Percentiles rank a stretch among this genome's conserved stretches.
phyloP scores from a whole-genome alignment of 1,140 invertebrate species.

The Leptestheria dahalacensis region DNA sequence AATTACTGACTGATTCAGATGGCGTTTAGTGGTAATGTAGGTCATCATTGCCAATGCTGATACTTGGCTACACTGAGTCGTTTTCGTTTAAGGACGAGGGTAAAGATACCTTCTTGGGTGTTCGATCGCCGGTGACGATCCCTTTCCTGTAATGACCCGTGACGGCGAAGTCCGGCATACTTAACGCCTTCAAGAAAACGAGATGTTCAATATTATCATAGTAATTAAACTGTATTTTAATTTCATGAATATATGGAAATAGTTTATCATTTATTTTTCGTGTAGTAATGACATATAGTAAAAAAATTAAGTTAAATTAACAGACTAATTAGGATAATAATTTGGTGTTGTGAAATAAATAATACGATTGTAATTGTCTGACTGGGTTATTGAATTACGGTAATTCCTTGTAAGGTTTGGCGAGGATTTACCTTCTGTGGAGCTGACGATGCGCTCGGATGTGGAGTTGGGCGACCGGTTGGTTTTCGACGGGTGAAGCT shows the following conservation, averaged over 20 bases:
- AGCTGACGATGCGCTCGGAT: background rate
- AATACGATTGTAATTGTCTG: no score
- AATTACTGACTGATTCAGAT: no score
- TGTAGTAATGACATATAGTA: no score
- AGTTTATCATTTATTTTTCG: no score
- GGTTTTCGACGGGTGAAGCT: constrained; percentile 79
- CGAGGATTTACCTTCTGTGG: background rate
- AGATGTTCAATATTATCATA: background rate
- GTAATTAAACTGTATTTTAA: background rate
- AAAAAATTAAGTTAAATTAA: no score
- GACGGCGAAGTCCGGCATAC: background rate
- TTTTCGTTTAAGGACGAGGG: no score
- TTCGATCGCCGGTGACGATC: background rate
- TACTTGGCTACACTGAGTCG: no score
- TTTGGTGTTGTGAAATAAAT: no score
- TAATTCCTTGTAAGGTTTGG: background rate
- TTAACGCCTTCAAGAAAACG: background rate
- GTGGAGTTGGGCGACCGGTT: constrained; percentile 47
- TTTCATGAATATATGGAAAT: background rate
- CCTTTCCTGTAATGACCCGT: background rate
- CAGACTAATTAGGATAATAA: no score
- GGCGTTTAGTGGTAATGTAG: no score
- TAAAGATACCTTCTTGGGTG: no score
- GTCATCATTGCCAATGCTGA: no score
- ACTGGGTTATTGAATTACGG: background rate